Evolutionary conservation across 2,113 vertebrate genomes (phyloP), one percentile per base, ranked within the genome.

Genomic region (Baryphthengus martii): DNA sequence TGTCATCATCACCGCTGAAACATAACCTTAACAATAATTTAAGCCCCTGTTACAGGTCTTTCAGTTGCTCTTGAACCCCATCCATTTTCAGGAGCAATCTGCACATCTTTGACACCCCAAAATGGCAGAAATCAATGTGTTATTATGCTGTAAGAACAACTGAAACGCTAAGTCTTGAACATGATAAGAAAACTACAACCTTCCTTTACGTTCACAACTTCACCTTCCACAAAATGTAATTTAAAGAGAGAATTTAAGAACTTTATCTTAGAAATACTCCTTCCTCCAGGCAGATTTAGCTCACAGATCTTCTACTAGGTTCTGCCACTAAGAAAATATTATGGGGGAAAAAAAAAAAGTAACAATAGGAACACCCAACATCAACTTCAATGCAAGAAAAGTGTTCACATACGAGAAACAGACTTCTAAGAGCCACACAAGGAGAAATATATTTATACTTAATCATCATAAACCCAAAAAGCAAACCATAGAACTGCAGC

Each of bases 121-220:
- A 95, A 89, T 42, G 77, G 74, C 58, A 93, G 85, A 96, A 95
- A 94, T 94, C 70, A 89, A 82, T 73, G 72, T 73, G 77, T 72
- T 86, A 65, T 82, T 92, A 93, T 37, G 31, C 55, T 76, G 31
- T 61, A 87, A 75, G 65, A 81, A 84, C 39, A 90, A 95, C 44
- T 76, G 71, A 88, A 96, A 89, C 88, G 35, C 66, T 39, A 76
- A 88, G 67, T 42, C 77, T 85, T 81, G n/a, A 88, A 92, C 68
- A 62, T 84, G 77, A 61, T 87, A 93, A 75, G 70, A 81, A 91
- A 90, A 92, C 63, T 77, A 76, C 65, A 91, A 92, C 55, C 47
- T 90, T 74, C 45, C 18, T 90, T 90, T 55, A 92, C 70, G 75
- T 80, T 89, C 83, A 65, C 33, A 90, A 50, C 33, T 84, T 85